Percentiles rank a stretch among this genome's conserved stretches.
These are phyloP conservation scores for Monodelphis domestica DNA, from an alignment of 2,797 vertebrate genomes.

Conservation along the genomic window DNA sequence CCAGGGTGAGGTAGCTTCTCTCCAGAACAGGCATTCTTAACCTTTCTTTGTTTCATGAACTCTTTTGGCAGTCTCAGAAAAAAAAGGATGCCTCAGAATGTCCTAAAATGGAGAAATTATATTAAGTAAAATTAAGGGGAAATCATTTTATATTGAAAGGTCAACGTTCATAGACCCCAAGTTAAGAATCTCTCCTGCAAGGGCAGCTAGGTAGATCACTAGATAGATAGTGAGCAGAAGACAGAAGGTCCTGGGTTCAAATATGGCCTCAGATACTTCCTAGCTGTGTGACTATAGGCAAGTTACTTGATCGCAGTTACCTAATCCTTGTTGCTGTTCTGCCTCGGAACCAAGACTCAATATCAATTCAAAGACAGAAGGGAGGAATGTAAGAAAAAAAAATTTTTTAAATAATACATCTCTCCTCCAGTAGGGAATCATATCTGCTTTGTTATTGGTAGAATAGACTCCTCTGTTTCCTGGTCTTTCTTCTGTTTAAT, in stretches of 20 bases:
- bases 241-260: too few species aligned
- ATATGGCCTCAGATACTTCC: too few species aligned
- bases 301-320: too few species aligned
- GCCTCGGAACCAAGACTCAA: too few species aligned
- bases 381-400: too few species aligned
- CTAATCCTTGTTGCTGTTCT: too few species aligned
- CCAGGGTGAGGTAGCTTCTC: not conserved
- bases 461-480: not conserved
- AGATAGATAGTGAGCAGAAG: too few species aligned
- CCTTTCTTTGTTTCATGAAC: not conserved
- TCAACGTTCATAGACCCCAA: not conserved
- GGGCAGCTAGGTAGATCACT: too few species aligned
- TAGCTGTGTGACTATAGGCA: too few species aligned
- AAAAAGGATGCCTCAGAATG: not conserved
- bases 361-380: too few species aligned
- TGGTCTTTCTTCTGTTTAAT: not conserved
- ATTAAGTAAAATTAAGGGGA: not conserved
- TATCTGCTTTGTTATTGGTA: not conserved
- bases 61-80: not conserved
- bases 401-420: too few species aligned
- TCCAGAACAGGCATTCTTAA: not conserved
- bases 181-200: not conserved
- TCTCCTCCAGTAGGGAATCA: not conserved
- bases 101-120: not conserved
- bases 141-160: not conserved